A percentile compares a stretch with the other conserved stretches of the same genome.
Conservation (phyloP, 2,113 vertebrate species). For the Glaucomys volans region DNA sequence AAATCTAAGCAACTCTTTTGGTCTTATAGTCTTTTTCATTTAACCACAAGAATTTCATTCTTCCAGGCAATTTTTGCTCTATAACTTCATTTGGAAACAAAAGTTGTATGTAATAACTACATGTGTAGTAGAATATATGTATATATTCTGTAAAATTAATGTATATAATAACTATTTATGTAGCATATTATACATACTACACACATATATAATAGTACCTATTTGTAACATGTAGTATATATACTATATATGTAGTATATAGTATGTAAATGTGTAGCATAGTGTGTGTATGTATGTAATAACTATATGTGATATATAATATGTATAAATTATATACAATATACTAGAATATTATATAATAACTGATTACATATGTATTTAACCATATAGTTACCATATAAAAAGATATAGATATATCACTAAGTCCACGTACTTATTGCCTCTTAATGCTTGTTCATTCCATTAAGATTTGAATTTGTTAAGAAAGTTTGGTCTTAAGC, state of each 20-base stretch:
- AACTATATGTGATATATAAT: not conserved
- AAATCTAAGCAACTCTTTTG: conserved; percentile 34
- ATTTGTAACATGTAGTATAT: no score
- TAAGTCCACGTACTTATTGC: conserved; percentile 31
- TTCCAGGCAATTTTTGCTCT: not conserved
- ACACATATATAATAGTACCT: no score
- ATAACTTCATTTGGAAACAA: conserved; percentile 28
- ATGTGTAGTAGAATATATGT: not conserved
- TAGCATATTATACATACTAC: no score
- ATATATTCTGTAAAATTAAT: not conserved
- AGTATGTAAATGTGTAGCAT: no score
- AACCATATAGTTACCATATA: no score
- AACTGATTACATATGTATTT: no score
- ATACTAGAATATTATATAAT: no score
- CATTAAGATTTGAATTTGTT: conserved; percentile 31
- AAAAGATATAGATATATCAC: not conserved
- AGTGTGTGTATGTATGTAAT: no score
- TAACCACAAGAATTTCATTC: not conserved
- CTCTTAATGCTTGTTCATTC: not conserved
- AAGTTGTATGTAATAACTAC: no score
- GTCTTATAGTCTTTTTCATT: not conserved
- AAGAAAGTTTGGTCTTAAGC: no score
- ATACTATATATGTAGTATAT: no score
- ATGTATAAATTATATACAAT: not conserved
- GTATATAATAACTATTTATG: not conserved